Percentiles rank a stretch among this genome's conserved stretches.
phyloP scores from a whole-genome alignment of 2,888 invertebrate genomes.

The Microplitis deprimator region DNA sequence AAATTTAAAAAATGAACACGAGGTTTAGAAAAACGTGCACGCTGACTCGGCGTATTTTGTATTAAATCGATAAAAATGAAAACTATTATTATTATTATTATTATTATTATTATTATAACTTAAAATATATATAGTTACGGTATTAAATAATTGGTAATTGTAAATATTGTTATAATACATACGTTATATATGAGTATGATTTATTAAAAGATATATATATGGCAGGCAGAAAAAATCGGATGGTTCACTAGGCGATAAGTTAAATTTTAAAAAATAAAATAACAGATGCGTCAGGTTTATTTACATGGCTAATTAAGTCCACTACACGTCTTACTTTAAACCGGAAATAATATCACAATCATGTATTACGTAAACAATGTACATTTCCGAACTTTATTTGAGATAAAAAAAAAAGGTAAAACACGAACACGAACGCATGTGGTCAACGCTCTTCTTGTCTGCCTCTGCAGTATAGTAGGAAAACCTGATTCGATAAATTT shows the following conservation, averaged over 20 bases:
- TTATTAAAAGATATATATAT: not conserved
- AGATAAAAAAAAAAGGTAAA: slow-evolving; percentile 51
- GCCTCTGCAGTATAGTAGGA: slow-evolving; percentile 27
- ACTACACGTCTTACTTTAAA: slow-evolving; percentile 39
- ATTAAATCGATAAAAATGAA: slow-evolving; percentile 25
- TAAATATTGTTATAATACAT: slow-evolving; percentile 10
- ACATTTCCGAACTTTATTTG: slow-evolving; percentile 60
- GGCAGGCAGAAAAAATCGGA: not conserved
- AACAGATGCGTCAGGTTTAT: slow-evolving; percentile 38
- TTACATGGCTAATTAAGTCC: slow-evolving; percentile 43
- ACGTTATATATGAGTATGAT: not conserved
- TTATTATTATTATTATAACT: not conserved
- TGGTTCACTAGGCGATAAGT: not conserved
- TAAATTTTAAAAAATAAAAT: slow-evolving; percentile 43
- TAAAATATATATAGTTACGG: too few species aligned
- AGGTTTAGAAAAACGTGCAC: slow-evolving; percentile 48
- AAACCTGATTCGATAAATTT: slow-evolving; percentile 56
- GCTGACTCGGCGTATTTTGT: slow-evolving; percentile 62
- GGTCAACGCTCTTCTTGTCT: slow-evolving; percentile 61
- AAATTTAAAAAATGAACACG: slow-evolving; percentile 39
- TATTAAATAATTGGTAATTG: not conserved
- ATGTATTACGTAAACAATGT: slow-evolving; percentile 65
- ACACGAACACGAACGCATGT: slow-evolving; percentile 60
- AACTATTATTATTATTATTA: slow-evolving; percentile 6
- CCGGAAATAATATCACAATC: slow-evolving; percentile 52